phyloP scores from a whole-genome alignment of 2,113 vertebrate genomes.

The Bothrops jararaca region DNA sequence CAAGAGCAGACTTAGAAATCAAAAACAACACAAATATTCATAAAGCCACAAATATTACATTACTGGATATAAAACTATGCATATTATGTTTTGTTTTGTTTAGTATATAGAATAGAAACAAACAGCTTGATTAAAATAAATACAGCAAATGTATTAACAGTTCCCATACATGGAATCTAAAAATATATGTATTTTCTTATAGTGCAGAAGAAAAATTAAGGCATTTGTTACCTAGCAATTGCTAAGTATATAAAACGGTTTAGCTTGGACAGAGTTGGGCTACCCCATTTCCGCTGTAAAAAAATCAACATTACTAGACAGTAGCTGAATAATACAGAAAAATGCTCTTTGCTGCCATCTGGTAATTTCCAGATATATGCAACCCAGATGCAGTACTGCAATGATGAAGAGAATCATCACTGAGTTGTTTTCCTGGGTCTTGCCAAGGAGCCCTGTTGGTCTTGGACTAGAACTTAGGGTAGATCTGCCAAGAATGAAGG shows the following conservation, averaged over 20 bases:
- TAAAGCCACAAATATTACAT: slow-evolving; percentile 53
- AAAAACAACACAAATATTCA: slow-evolving; percentile 59
- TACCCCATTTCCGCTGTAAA: background rate
- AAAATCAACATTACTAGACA: background rate
- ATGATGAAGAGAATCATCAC: background rate
- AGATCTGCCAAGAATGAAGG: background rate
- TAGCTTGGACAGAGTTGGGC: background rate
- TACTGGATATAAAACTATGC: slow-evolving; percentile 55
- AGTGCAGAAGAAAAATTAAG: slow-evolving; percentile 1
- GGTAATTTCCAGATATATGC: background rate
- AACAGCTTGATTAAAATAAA: slow-evolving; percentile 66
- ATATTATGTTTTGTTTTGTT: slow-evolving; percentile 24
- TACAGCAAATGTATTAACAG: slow-evolving; percentile 52
- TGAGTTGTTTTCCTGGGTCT: background rate
- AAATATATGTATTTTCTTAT: slow-evolving; percentile 39
- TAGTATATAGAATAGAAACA: slow-evolving; percentile 60
- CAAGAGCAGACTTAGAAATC: slow-evolving; percentile 49
- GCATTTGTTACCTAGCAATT: background rate
- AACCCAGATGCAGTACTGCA: background rate
- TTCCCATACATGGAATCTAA: slow-evolving; percentile 9
- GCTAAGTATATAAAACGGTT: slow-evolving; percentile 8
- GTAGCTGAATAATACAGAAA: background rate
- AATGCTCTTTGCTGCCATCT: background rate
- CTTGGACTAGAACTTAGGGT: slow-evolving; percentile 1
- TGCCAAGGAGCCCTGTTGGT: background rate